These are phyloP conservation scores for Melanotaenia pygmaea DNA, from an alignment of 2,797 vertebrate species.

Conservation along the genomic window DNA sequence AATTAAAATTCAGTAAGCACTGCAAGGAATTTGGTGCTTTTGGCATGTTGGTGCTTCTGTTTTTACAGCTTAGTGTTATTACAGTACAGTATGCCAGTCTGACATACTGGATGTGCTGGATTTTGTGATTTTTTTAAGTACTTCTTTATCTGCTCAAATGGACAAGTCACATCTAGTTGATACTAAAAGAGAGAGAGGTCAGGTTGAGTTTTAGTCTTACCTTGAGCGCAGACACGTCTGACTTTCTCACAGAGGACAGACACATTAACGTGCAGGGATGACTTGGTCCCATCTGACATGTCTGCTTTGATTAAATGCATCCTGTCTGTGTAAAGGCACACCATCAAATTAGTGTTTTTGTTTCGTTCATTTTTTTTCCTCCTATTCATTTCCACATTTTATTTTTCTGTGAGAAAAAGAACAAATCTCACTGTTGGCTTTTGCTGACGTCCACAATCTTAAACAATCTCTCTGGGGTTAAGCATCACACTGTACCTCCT, in stretches of 20 bases:
- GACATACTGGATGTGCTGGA: background rate
- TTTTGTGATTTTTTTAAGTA: background rate
- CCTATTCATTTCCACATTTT: constrained; percentile 42
- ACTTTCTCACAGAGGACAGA: constrained; percentile 48
- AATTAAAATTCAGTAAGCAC: background rate
- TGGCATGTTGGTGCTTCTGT: background rate
- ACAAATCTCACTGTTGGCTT: constrained; percentile 37
- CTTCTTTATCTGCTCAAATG: background rate
- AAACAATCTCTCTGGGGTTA: constrained; percentile 46
- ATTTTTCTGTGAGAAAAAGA: constrained; percentile 36
- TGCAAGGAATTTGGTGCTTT: background rate
- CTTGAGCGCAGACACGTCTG: constrained; percentile 35
- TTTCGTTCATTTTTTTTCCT: constrained; percentile 4
- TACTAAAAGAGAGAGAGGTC: constrained; percentile 29
- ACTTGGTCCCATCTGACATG: constrained; percentile 58
- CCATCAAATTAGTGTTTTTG: constrained; percentile 16
- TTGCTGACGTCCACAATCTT: constrained; percentile 28
- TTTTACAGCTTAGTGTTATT: background rate
- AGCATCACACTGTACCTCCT: constrained; percentile 29
- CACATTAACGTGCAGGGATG: constrained; percentile 46
- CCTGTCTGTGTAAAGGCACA: constrained; percentile 28
- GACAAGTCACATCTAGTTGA: background rate
- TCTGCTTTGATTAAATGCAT: constrained; percentile 45
- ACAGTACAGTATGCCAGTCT: background rate
- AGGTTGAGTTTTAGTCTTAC: constrained; percentile 54